These are phyloP conservation scores for Brachionus plicatilis DNA, from an alignment of 1,140 invertebrate species.

Conservation along the genomic window DNA sequence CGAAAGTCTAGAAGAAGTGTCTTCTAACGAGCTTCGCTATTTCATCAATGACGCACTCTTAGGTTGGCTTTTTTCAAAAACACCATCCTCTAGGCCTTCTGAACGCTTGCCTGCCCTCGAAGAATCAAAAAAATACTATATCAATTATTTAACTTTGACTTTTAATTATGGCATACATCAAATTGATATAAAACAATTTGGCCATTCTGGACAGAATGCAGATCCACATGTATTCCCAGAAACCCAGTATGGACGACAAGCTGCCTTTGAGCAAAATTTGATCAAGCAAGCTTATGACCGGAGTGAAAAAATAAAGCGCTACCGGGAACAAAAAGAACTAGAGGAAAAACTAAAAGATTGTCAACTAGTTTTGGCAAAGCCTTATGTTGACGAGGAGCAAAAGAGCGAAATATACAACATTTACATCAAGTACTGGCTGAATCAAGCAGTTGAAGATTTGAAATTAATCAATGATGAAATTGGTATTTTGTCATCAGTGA, in stretches of 20 bases:
- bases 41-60: constrained; percentile 8
- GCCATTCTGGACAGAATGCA: background rate
- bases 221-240: background rate
- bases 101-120: background rate
- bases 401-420: constrained; percentile 16
- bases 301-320: constrained; percentile 35
- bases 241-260: background rate
- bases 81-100: background rate
- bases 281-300: background rate
- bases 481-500: background rate
- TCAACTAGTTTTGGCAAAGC: background rate
- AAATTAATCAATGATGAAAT: constrained; percentile 34
- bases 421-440: constrained; percentile 33
- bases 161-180: constrained; percentile 27
- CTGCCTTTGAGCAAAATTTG: constrained; percentile 18
- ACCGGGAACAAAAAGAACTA: constrained; percentile 31
- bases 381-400: constrained; percentile 18
- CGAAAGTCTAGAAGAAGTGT: constrained; percentile 77
- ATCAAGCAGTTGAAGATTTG: constrained; percentile 12
- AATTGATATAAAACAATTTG: background rate
- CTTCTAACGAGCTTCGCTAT: constrained; percentile 72
- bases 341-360: background rate
- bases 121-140: background rate
- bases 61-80: background rate
- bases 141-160: constrained; percentile 26